A percentile compares a stretch with the other conserved stretches of the same genome.
phyloP scores from a whole-genome alignment of 2,888 invertebrate species.

The Macropis europaea region DNA sequence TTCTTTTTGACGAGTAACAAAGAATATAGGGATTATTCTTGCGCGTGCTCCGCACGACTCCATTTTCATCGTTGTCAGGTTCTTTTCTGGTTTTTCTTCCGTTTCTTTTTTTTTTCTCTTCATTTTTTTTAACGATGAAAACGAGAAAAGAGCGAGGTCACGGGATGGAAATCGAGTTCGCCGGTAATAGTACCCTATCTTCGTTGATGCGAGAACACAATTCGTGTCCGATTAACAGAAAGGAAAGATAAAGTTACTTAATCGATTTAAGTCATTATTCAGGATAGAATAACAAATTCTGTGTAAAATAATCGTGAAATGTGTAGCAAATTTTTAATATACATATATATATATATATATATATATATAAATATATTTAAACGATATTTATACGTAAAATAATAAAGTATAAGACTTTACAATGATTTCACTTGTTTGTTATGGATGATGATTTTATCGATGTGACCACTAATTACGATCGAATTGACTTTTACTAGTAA shows the following conservation, averaged over 20 bases:
- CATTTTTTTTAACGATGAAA: not conserved
- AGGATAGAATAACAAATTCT: constrained; percentile 75
- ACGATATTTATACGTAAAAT: constrained; percentile 75
- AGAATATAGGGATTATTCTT: constrained; percentile 37
- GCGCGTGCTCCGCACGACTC: constrained; percentile 14
- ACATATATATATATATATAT: too few relatives aligned
- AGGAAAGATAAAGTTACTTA: constrained; percentile 72
- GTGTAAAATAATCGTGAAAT: constrained; percentile 78
- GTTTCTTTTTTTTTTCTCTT: not conserved
- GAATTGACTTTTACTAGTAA: constrained; percentile 54
- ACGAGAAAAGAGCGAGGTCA: not conserved
- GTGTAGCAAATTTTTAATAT: constrained; percentile 78
- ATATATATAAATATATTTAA: too few relatives aligned
- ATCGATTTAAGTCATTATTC: constrained; percentile 74
- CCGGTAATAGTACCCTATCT: constrained; percentile 33
- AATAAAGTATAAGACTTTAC: constrained; percentile 72
- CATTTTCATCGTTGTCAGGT: not conserved
- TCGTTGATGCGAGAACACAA: constrained; percentile 52
- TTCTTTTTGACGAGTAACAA: constrained; percentile 39
- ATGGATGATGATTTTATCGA: constrained; percentile 70
- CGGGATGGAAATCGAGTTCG: constrained; percentile 20
- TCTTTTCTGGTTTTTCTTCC: constrained; percentile 14
- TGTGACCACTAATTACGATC: constrained; percentile 66
- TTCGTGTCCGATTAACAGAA: constrained; percentile 71
- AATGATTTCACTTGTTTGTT: constrained; percentile 66